Base-by-base conservation (phyloP, 1,140 invertebrate species). In the Macrobrachium rosenbergii region DNA sequence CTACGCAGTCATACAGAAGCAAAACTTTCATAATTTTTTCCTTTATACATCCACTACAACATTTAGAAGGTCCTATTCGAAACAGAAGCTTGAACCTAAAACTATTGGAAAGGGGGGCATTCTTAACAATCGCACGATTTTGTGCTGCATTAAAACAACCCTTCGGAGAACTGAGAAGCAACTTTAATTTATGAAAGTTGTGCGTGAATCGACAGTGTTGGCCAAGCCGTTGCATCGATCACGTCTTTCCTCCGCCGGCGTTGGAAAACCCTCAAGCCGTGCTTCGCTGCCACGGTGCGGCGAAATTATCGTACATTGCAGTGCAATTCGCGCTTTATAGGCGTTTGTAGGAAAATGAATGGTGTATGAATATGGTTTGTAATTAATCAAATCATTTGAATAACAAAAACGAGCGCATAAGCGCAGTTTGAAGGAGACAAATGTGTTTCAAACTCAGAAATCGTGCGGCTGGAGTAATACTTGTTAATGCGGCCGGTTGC, bases 181-280 rank as follows among this genome's bases (percentile, higher is more conserved):
- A 62, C 77, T 84, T 84, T 84, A 84, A 84, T 84, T 84, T 84
- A 84, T 84, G 82, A 84, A 84, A 84, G 82, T 64, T 77, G 82
- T 67, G 73, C 82, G 82, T 84, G 82, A 52, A 78, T 84, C 82
- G 82, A 77, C 82, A 64, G 82, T 64, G 82, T 72, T 60, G 82
- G 82, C 73, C 73, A 64, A 72, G 73, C 28, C 60, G 59, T 64
- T 58, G 84, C 84, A 87, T 87, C 84, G 84, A 87, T 87, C 84
- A 87, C 84, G 84, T 80, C 84, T 87, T 76, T 73, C 78, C 64
- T 80, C 84, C 77, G 84, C 84, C 78, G 77, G 84, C 78, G 78
- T 58, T 75, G 78, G 84, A 80, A 86, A 81, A 79, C 84, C 84
- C 84, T 81, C 84, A 28, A 87, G 84, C 84, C 84, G 84, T 75